Percentiles rank a stretch among this genome's conserved stretches.
Evolutionary conservation across 2,113 vertebrate genomes (phyloP).

Genomic region (Crotalus viridis): DNA sequence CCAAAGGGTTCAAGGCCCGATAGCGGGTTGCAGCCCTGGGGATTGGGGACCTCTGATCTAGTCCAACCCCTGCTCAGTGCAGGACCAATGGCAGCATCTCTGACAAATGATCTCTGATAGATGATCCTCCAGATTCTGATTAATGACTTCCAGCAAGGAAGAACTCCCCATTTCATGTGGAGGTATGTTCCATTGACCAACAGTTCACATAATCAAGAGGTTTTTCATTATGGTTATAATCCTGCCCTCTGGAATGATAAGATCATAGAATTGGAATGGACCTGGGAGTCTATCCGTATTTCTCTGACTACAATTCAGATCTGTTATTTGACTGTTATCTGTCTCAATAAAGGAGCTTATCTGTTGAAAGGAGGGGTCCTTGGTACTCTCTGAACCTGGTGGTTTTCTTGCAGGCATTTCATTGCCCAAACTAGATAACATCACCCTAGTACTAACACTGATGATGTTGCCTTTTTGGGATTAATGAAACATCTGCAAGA

Average conservation of each 20-base stretch:
- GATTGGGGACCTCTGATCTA: background rate
- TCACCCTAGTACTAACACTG: background rate
- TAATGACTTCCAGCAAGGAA: no score
- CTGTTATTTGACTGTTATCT: background rate
- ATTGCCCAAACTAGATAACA: background rate
- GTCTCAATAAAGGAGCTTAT: background rate
- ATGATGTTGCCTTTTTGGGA: background rate
- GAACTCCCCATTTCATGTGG: no score
- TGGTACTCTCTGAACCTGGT: background rate
- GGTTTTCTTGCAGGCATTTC: background rate
- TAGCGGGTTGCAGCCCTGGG: accelerated
- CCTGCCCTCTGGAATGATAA: background rate
- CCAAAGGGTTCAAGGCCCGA: background rate
- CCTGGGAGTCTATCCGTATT: background rate
- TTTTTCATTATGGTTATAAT: background rate
- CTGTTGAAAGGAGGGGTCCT: background rate
- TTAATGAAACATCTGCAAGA: background rate
- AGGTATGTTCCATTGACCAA: background rate
- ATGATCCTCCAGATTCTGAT: no score
- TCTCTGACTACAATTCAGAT: background rate
- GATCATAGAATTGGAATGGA: background rate
- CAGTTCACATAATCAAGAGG: background rate
- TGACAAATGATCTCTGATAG: background rate
- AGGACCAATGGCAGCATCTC: background rate
- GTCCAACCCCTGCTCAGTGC: background rate